A percentile compares a stretch with the other conserved stretches of the same genome.
Evolutionary conservation across 2,888 invertebrate species (phyloP).

Genomic region (Nephrotoma appendiculata): DNA sequence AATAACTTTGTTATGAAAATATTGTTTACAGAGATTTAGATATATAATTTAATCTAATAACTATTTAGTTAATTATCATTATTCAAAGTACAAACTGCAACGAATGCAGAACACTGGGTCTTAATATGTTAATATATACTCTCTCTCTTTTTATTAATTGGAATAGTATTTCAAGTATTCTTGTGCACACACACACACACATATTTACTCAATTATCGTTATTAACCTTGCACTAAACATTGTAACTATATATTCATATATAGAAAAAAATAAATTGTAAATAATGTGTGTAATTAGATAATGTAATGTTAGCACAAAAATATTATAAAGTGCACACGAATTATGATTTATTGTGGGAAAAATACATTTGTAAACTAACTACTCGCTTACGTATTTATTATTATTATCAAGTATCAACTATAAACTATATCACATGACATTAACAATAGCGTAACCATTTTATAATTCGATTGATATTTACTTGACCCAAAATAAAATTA

Average conservation of each 20-base stretch:
- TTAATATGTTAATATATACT: not conserved
- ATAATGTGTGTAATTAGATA: not conserved
- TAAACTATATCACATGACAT: not conserved
- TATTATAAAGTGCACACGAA: not conserved
- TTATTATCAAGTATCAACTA: not conserved
- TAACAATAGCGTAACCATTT: not conserved
- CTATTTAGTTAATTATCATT: not conserved
- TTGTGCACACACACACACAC: not conserved
- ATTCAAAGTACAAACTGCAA: not conserved
- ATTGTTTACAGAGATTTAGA: not conserved
- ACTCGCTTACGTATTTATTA: not conserved
- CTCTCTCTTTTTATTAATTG: not conserved
- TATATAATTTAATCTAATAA: not conserved
- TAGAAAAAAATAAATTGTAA: not conserved
- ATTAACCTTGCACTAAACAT: not conserved
- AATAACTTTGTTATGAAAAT: too few relatives aligned
- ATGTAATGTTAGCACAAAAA: not conserved
- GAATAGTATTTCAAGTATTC: not conserved
- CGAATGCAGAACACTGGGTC: not conserved
- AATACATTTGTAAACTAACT: not conserved
- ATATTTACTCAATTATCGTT: not conserved
- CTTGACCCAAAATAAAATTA: not conserved
- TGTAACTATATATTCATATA: not conserved
- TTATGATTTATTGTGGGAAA: not conserved
- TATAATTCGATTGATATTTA: not conserved